These are phyloP conservation scores for Drosophila kanapiae DNA, from an alignment of 1,140 invertebrate species.

Conservation along the genomic window DNA sequence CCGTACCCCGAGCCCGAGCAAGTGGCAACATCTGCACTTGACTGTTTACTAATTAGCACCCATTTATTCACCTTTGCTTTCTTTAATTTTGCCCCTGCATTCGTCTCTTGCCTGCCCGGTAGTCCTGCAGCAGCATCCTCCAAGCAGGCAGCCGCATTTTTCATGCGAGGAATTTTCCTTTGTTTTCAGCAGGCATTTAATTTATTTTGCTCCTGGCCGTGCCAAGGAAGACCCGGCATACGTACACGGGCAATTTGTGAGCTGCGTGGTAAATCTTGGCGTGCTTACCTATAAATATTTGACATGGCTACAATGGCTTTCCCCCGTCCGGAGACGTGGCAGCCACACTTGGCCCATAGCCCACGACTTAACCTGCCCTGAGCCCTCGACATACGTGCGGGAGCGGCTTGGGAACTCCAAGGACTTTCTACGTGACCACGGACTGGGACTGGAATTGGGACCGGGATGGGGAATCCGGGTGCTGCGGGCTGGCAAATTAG, in stretches of 20 bases:
- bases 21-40: constrained; percentile 62
- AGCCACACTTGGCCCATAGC: constrained; percentile 23
- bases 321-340: constrained; percentile 43
- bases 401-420: constrained; percentile 25
- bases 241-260: constrained; percentile 64
- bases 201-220: constrained; percentile 61
- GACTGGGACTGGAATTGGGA: not conserved
- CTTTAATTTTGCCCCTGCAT: constrained; percentile 21
- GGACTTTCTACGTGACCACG: constrained; percentile 58
- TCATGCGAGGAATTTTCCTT: constrained; percentile 63
- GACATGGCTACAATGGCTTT: constrained; percentile 72
- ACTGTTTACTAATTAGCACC: constrained; percentile 73
- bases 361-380: not conserved
- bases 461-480: constrained; percentile 22
- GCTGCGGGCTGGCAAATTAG: constrained; percentile 71
- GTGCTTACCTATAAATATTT: constrained; percentile 80
- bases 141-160: constrained; percentile 44
- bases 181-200: constrained; percentile 73
- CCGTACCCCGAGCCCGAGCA: not conserved
- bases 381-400: constrained; percentile 63
- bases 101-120: constrained; percentile 7
- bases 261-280: constrained; percentile 65
- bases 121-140: not conserved
- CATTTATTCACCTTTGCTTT: constrained; percentile 63
- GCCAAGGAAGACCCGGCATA: constrained; percentile 35